A percentile compares a stretch with the other conserved stretches of the same genome.
These are phyloP conservation scores for Drosophila ochracea DNA, from an alignment of 2,888 invertebrate genomes.

Conservation along the genomic window DNA sequence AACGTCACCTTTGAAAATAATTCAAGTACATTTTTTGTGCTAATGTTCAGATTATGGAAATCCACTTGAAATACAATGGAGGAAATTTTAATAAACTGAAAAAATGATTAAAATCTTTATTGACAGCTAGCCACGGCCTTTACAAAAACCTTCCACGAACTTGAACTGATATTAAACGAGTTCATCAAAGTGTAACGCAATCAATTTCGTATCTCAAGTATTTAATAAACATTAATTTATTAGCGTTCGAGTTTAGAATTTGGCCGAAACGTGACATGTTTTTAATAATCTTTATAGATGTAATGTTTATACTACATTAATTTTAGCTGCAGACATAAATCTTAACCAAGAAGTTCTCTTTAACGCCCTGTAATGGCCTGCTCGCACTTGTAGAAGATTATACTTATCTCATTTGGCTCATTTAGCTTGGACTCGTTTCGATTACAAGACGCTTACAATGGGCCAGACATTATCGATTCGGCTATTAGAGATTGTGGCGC, in stretches of 20 bases:
- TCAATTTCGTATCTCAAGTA: background rate
- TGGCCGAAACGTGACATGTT: background rate
- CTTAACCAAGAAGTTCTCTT: slow-evolving; percentile 2
- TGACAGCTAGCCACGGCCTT: background rate
- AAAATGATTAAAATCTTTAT: background rate
- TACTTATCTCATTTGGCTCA: slow-evolving; percentile 41
- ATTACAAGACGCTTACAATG: slow-evolving; percentile 54
- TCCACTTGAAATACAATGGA: background rate
- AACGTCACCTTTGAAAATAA: background rate
- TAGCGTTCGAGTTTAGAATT: background rate
- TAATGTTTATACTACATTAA: background rate
- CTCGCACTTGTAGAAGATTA: slow-evolving; percentile 13
- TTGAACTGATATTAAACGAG: background rate
- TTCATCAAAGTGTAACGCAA: background rate
- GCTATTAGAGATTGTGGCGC: slow-evolving; percentile 51
- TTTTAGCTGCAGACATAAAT: background rate
- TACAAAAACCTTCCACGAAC: background rate
- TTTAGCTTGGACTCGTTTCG: slow-evolving; percentile 49
- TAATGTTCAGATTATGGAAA: background rate
- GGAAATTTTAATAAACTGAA: background rate
- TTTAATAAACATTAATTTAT: background rate
- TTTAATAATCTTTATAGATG: slow-evolving; percentile 12
- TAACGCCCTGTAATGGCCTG: background rate
- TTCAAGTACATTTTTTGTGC: background rate
- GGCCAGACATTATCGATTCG: slow-evolving; percentile 64